Base-by-base conservation (phyloP, 2,888 invertebrate species). In the Drosophila borealis region DNA sequence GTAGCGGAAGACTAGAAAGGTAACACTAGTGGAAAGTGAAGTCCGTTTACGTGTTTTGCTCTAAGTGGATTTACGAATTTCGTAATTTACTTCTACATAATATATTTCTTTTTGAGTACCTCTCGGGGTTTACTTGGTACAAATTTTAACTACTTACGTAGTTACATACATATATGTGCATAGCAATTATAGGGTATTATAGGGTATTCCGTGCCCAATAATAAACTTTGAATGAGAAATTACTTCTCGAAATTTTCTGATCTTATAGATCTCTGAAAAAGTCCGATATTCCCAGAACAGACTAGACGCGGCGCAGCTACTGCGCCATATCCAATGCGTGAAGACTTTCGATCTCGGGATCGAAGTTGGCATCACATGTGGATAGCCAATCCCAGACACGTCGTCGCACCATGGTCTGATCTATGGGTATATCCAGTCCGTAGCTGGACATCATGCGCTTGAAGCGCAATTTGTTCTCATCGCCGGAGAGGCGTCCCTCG, bases 331-430 rank as follows among this genome's bases (percentile, higher is more conserved):
- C 91, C 51, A 92, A 53, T 6, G 89, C 78, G 11, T 87, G 83
- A 25, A 92, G 67, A 54, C 92, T 91, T 49, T 92, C 91, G 2
- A 92, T 75, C 59, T 92, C 91, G 5, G 84, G 88, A 72, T 92
- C 92, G 39, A 91, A 92, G 64, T 89, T 91, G 49, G 88, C 87
- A 68, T 94, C 94, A 78, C 94, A 94, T 41, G 93, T 93, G 78
- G 93, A 93, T n/a, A 95, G 93, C 95, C 95, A 95, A 69, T 95
- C 95, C 91, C 94, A 94, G 64, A 95, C 94, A 56, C 95, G 92
- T 65, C 94, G 93, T 42, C 94, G 93, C 69, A 95, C 93, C 29
- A 94, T 93, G 39, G 93, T 93, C 83, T 94, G 94, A 86, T 95
- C 95, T 13, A 95, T 93, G 3, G 94, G 94, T 1, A 94, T 94